Base-by-base conservation (phyloP, 2,888 invertebrate species). In the Dryomyza anilis region DNA sequence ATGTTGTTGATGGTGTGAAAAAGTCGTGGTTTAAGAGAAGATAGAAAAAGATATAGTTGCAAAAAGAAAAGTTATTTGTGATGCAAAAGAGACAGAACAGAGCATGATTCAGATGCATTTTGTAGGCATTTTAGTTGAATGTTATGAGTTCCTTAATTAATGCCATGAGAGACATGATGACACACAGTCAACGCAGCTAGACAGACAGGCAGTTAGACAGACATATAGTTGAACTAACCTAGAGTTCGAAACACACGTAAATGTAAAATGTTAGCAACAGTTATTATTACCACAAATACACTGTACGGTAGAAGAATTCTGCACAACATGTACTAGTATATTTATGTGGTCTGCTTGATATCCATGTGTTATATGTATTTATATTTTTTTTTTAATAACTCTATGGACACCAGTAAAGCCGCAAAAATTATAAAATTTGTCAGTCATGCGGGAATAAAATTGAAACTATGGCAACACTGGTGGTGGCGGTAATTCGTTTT, bases 391-490 rank as follows among this genome's bases (percentile, higher is more conserved):
- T n/a, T n/a, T n/a, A n/a, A n/a, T n/a, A 46, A 30, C 33, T 39
- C 43, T n/a, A n/a, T 43, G 43, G 43, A 61, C 61, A 27, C 12
- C n/a, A n/a, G n/a, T n/a, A n/a, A 52, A 61, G 61, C 52, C 53
- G 43, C 43, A 53, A 21, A 52, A 43, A 52, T 61, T 39, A 19
- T 16, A 43, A 43, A 53, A 53, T 53, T 61, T 61, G 61, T 52
- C 52, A 61, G 27, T 61, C 52, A 61, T 43, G 53, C 39, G 53
- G 61, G 61, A 52, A 19, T 52, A 19, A 53, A 61, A 61, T 61
- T 61, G 61, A 61, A 61, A 53, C 61, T 27, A 52, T 30, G 52
- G 59, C 29, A 61, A 53, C 53, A 25, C 43, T 43, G 52, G n/a
- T n/a, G n/a, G n/a, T n/a, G n/a, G n/a, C n/a, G n/a, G 29, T 53